Conservation (phyloP, 2,888 invertebrate genomes). For the Ctena decussata region DNA sequence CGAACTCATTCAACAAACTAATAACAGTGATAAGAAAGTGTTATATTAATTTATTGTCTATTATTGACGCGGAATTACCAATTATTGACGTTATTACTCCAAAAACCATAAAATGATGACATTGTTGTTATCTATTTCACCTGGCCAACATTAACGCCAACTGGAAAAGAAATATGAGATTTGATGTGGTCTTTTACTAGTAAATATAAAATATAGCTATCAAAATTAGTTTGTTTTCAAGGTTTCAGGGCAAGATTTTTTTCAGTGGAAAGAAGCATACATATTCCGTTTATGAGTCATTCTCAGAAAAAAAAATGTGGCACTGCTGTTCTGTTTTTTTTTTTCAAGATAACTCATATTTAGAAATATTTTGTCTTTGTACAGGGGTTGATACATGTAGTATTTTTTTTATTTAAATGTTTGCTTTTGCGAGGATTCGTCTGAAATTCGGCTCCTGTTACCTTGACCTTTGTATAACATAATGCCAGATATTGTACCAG, state of each 20-base stretch:
- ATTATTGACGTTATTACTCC: neutral
- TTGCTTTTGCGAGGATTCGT: too few species aligned
- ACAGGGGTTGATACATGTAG: too few species aligned
- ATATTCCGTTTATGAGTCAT: too few species aligned
- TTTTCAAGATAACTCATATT: too few species aligned
- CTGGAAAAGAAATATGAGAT: neutral
- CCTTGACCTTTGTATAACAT: neutral
- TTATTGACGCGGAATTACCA: neutral
- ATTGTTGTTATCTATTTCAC: slow-evolving; percentile 7
- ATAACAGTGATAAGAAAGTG: neutral
- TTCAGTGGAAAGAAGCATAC: too few species aligned
- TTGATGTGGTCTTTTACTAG: neutral
- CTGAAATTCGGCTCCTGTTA: too few species aligned
- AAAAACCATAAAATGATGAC: slow-evolving; percentile 5
- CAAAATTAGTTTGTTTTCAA: too few species aligned
- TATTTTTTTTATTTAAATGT: too few species aligned
- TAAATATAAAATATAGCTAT: neutral
- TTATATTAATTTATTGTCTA: slow-evolving; percentile 17
- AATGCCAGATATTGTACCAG: neutral
- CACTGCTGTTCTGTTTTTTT: too few species aligned
- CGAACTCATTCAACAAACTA: neutral
- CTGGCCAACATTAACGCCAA: neutral
- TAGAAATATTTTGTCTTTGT: too few species aligned
- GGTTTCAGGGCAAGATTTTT: too few species aligned
- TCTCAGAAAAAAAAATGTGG: too few species aligned